Base-by-base conservation (phyloP, 2,113 vertebrate genomes). In the Motacilla alba region DNA sequence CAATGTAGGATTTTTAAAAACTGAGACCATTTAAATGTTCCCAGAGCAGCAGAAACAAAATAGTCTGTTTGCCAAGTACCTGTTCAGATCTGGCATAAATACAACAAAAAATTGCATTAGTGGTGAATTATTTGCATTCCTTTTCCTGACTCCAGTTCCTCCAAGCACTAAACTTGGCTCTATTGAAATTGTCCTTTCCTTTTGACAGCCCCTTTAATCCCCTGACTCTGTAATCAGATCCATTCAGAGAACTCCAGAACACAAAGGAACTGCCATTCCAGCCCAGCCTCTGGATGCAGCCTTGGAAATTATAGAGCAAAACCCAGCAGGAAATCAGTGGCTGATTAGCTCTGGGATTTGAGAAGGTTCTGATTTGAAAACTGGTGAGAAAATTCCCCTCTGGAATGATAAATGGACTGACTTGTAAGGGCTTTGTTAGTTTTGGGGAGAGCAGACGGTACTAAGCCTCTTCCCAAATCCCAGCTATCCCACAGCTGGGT, bases 251-350 rank as follows among this genome's bases (percentile, higher is more conserved):
- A 53, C 28, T 70, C 30, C 18, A 64, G 87, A 87, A 62, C 76
- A 53, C 43, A 91, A 90, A 94, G 86, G 33, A 69, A 30, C 50
- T 89, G 77, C 75, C 67, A 59, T 88, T 84, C 37, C 87, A 94
- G 66, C 52, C 87, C 58, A 83, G 82, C 26, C 66, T 66, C 37
- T 46, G 73, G 86, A 72, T 90, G 69, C 22, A 41, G 90, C 83
- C 83, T 67, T 79, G 82, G 63, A 89, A 76, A 96, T 96, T 93
- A 89, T 11, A 89, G 31, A 60, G 76, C 55, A 94, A 88, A 97
- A 58, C 46, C 49, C 67, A 46, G 49, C 76, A 81, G 81, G 79
- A 89, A 95, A 94, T 97, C 76, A 94, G 63, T 47, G 72, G 44
- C 63, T 95, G 92, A 95, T 95, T 87, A 89, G 80, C 84, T 86